These are phyloP conservation scores for Ostrea denselamellosa DNA, from an alignment of 1,140 invertebrate species.

Conservation along the genomic window DNA sequence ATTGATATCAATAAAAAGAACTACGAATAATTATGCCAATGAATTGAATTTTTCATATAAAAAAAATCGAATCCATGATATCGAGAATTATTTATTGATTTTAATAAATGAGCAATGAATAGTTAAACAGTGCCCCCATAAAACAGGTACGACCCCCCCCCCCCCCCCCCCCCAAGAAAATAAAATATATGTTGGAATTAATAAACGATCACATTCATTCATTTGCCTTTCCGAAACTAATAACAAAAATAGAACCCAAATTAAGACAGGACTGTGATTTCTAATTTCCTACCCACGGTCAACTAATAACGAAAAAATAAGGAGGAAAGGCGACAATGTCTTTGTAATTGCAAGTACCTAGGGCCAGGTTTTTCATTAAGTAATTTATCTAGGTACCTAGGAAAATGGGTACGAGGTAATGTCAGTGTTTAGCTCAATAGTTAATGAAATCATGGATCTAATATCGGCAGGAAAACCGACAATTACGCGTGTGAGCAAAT, in stretches of 20 bases:
- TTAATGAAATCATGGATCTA: conserved; percentile 38
- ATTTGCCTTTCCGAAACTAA: background rate
- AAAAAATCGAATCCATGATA: too few relatives aligned
- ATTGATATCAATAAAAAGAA: too few relatives aligned
- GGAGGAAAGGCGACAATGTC: background rate
- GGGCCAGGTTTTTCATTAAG: conserved; percentile 19
- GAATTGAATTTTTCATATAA: too few relatives aligned
- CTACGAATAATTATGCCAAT: too few relatives aligned
- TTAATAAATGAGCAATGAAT: too few relatives aligned
- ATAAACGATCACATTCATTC: background rate
- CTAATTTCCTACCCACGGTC: conserved; percentile 20
- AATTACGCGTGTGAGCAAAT: conserved; percentile 18
- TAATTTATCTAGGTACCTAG: conserved; percentile 30
- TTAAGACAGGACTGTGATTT: background rate
- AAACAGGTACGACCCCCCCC: too few relatives aligned
- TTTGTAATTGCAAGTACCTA: conserved; percentile 20
- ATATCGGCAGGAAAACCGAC: background rate
- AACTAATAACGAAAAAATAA: conserved; percentile 4
- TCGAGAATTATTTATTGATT: too few relatives aligned
- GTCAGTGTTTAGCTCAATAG: conserved; percentile 25
- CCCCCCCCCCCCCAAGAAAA: background rate
- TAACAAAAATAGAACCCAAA: background rate
- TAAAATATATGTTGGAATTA: background rate
- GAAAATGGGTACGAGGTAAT: background rate
- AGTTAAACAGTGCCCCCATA: too few relatives aligned